Conservation (phyloP, 2,888 invertebrate species). For the Gymnosoma rotundatum region DNA sequence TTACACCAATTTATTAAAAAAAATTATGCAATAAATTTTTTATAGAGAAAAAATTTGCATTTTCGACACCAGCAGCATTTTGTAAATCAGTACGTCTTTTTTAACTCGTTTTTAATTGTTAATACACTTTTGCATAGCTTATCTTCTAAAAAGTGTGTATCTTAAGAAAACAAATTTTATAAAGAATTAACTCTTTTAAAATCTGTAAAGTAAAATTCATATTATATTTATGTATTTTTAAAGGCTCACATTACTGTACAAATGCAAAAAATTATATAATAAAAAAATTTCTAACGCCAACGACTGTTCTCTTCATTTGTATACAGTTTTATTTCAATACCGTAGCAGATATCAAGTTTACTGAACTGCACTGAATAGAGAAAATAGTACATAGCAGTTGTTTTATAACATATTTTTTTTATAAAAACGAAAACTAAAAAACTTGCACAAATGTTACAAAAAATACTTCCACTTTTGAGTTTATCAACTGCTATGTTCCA, state of each 20-base stretch:
- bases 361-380: conserved; percentile 7
- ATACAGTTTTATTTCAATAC: conserved; percentile 2
- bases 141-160: too few species aligned
- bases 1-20: too few species aligned
- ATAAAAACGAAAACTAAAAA: neutral
- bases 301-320: neutral
- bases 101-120: too few species aligned
- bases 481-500: neutral
- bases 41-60: too few species aligned
- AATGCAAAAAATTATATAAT: conserved; percentile 23
- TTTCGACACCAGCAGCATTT: too few species aligned
- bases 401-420: neutral
- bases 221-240: neutral
- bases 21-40: too few species aligned
- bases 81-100: too few species aligned
- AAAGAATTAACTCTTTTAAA: too few species aligned
- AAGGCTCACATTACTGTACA: neutral
- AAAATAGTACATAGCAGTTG: neutral
- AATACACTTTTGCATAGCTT: too few species aligned
- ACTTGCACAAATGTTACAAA: neutral
- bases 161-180: too few species aligned
- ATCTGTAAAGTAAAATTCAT: too few species aligned
- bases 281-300: conserved; percentile 33
- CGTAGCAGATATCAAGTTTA: conserved; percentile 9
- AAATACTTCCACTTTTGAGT: neutral